Evolutionary conservation across 2,888 invertebrate genomes (phyloP), one percentile per base, ranked within the genome.

Genomic region (Bibio marci): DNA sequence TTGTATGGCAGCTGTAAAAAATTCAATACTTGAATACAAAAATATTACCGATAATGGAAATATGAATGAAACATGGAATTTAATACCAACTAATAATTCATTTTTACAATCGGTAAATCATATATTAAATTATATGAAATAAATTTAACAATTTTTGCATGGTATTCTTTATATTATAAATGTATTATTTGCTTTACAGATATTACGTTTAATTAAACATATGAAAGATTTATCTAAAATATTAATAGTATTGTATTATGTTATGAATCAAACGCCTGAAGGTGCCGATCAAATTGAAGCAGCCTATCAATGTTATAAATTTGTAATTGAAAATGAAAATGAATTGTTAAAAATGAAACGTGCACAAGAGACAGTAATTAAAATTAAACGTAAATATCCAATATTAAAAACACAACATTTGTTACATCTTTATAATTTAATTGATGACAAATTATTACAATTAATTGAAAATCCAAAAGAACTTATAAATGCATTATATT

Each of bases 271-370:
- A 46, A 56, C 63, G 0, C 57, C 59, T 0, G 55, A 58, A 27
- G 62, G 62, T 0, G 59, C 56, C 2, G 62, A 62, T 50, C 58
- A 59, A 46, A 59, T 62, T 6, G 62, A 62, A 43, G 60, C 63
- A 3, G 52, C 55, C 2, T 53, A 52, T 35, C 61, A 60, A 42
- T 62, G 62, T 39, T 62, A 56, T 49, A 57, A 57, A 37, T 62
- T 52, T 44, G 55, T 54, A 1, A 36, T 52, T 13, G 46, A 54
- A 30, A 46, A 59, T 41, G 54, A 52, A 19, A 17, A 48, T 1
- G 45, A 52, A 2, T 38, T 50, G 18, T 52, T 54, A 38, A 42
- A 48, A 8, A 54, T 56, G 22, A 48, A 49, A 32, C 44, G 44
- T 39, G 42, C 43, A 10, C 22, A 22, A 22, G 52, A 54, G n/a